Evolutionary conservation across 35 echinoderm and acorn worm species (phyloP).

Genomic region (Patiria miniata): DNA sequence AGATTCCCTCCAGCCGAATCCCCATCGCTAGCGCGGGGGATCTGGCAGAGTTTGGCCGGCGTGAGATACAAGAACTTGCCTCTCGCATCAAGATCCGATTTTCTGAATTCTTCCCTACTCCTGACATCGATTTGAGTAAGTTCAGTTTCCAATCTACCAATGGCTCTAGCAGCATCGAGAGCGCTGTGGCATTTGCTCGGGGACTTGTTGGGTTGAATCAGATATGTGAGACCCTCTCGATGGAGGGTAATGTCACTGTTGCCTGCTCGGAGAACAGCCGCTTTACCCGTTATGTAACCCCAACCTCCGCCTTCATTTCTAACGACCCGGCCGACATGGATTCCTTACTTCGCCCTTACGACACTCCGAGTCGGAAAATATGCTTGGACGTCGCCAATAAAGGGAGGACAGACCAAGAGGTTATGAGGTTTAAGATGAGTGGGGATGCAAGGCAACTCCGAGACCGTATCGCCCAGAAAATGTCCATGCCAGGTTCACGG

Average conservation of each 20-base stretch:
- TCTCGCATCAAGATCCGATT: not conserved
- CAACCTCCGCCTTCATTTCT: not conserved
- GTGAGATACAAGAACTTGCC: not conserved
- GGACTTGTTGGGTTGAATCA: not conserved
- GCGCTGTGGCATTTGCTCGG: not conserved
- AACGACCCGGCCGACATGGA: not conserved
- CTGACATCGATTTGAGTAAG: not conserved
- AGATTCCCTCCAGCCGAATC: not conserved
- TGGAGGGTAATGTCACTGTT: not conserved
- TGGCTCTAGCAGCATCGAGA: not conserved
- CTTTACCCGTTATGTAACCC: not conserved
- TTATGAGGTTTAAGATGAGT: not conserved
- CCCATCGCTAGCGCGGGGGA: not conserved
- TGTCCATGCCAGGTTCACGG: not conserved
- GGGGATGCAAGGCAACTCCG: not conserved
- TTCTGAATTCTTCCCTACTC: not conserved
- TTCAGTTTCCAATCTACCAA: slow-evolving; percentile 1
- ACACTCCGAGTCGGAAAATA: not conserved
- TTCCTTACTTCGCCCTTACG: not conserved
- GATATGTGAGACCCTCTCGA: not conserved
- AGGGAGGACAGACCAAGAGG: not conserved
- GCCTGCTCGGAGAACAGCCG: not conserved
- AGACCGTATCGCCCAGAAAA: not conserved
- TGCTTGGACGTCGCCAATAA: not conserved
- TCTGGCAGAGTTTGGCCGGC: not conserved